Evolutionary conservation across 2,888 invertebrate species (phyloP), one percentile per base, ranked within the genome.

Genomic region (Apocheima hispidaria): DNA sequence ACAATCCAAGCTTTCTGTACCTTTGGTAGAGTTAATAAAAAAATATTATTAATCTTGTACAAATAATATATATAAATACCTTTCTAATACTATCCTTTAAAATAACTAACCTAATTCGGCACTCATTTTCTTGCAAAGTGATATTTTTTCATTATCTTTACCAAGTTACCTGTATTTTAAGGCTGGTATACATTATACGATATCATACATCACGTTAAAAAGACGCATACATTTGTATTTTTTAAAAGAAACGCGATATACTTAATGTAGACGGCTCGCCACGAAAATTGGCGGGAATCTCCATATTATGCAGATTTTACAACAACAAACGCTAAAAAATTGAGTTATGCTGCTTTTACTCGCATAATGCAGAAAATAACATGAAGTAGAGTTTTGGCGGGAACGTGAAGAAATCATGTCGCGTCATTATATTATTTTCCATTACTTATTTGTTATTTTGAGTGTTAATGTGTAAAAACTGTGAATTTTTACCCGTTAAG

Each of bases 251-350:
- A 62, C 38, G 55, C 52, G 40, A 52, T 57, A 48, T 56, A 51
- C 5, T 7, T 7, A 26, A 61, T 51, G 56, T 48, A 62, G 43
- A 33, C 40, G 28, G 41, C 50, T 35, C 50, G 55, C 56, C 44
- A 52, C 48, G 75, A 81, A 82, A 82, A 80, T 81, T 78, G 79
- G 71, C 65, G 68, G 65, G 56, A 75, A 86, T 87, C 81, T 83
- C 71, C 87, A 87, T 87, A 84, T 66, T 84, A 87, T 87, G 86
- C 70, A 84, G 81, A 87, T 85, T 80, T 73, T 63, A 73, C 67
- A 68, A 68, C 66, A 69, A 66, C 66, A 66, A 70, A 70, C 61
- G 65, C 63, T 65, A 60, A 66, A 63, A 65, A 58, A 58, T 44
- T 52, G 53, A 60, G 21, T 57, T 62, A 57, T 57, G 41, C 23